Evolutionary conservation across 2,797 vertebrate species (phyloP).

Genomic region (Gymnocypris eckloni): DNA sequence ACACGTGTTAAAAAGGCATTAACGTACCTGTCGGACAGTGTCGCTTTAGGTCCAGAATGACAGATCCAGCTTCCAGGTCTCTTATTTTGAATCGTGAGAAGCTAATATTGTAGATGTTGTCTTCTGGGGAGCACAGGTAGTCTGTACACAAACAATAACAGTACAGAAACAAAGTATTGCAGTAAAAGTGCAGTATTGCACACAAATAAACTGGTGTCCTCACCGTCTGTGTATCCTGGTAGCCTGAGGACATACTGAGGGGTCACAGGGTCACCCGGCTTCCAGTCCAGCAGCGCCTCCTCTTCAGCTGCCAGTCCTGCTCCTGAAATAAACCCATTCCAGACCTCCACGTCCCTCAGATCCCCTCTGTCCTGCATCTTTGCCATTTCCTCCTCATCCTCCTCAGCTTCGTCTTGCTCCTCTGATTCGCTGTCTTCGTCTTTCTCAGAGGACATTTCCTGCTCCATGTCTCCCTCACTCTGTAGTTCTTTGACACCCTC

Average conservation of each 20-base stretch:
- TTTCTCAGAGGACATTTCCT: slow-evolving; percentile 32
- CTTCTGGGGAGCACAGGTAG: slow-evolving; percentile 87
- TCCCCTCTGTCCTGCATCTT: slow-evolving; percentile 25
- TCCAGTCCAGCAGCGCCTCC: slow-evolving; percentile 57
- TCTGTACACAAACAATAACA: slow-evolving; percentile 66
- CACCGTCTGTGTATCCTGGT: slow-evolving; percentile 67
- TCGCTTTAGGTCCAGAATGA: slow-evolving; percentile 89
- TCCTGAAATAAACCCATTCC: slow-evolving; percentile 66
- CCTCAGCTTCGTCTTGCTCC: slow-evolving; percentile 10
- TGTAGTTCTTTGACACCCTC: slow-evolving; percentile 28
- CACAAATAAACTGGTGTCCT: slow-evolving; percentile 50
- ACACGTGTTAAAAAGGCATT: neutral
- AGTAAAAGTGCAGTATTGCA: neutral
- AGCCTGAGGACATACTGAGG: slow-evolving; percentile 68
- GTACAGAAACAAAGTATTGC: neutral
- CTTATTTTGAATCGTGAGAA: slow-evolving; percentile 93
- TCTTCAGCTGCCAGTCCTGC: neutral
- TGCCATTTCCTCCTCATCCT: slow-evolving; percentile 4
- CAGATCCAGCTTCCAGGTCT: slow-evolving; percentile 84
- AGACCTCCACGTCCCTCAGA: slow-evolving; percentile 58
- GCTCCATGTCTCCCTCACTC: slow-evolving; percentile 59
- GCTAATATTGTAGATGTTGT: slow-evolving; percentile 89
- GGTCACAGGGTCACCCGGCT: slow-evolving; percentile 63
- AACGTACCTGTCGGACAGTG: slow-evolving; percentile 77
- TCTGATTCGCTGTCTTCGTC: slow-evolving; percentile 31